Percentiles rank a stretch among this genome's conserved stretches.
phyloP scores from a whole-genome alignment of 1,140 invertebrate genomes.

The Bradynema listronoti region DNA sequence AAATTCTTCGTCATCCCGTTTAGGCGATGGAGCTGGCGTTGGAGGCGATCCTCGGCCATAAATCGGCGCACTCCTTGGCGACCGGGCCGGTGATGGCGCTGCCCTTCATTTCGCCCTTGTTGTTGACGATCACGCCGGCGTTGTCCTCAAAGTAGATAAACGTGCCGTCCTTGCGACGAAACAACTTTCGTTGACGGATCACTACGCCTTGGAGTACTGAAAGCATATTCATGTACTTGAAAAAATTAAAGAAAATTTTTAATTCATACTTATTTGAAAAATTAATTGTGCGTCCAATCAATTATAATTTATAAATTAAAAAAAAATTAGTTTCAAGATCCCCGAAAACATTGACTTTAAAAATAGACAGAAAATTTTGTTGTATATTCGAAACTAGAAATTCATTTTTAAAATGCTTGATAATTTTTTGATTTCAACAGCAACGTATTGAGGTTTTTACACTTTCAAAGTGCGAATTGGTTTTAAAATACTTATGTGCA shows the following conservation, averaged over 20 bases:
- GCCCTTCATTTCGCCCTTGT: conserved; percentile 99
- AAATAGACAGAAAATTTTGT: no score
- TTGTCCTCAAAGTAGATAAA: conserved; percentile 99
- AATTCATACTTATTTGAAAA: no score
- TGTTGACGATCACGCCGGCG: conserved; percentile 98
- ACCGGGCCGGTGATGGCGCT: conserved; percentile 98
- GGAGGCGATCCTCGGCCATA: conserved; percentile 98
- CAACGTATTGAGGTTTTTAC: no score
- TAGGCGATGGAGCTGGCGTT: conserved; percentile 93
- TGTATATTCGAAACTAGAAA: no score
- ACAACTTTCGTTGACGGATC: conserved; percentile 91
- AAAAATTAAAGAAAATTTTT: no score
- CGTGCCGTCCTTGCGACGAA: conserved; percentile 93
- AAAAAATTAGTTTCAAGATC: no score
- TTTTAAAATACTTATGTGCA: no score
- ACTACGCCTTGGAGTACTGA: conserved; percentile 96
- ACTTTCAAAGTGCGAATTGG: no score
- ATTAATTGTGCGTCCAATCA: background rate
- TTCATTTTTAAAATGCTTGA: no score
- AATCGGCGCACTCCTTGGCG: conserved; percentile 96
- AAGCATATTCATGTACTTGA: conserved; percentile 41
- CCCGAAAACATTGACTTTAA: no score
- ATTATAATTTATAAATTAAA: no score
- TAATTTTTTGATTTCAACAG: no score
- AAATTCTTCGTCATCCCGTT: conserved; percentile 43